Percentiles rank a stretch among this genome's conserved stretches.
Evolutionary conservation across 2,113 vertebrate species (phyloP).

Genomic region (Oryzias woworae): DNA sequence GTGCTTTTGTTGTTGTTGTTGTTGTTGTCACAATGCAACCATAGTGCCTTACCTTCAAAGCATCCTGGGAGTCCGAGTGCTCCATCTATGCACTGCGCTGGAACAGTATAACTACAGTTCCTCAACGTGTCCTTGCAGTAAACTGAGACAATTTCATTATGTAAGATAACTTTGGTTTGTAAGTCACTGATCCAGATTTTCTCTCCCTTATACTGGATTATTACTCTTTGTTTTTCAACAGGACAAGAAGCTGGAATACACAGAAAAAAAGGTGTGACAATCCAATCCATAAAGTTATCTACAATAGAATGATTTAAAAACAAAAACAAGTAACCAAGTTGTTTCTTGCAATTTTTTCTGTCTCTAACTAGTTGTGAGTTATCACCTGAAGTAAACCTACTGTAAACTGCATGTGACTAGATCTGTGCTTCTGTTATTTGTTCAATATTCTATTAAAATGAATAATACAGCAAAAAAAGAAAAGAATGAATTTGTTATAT

Average conservation of each 20-base stretch:
- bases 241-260: conserved; percentile 50
- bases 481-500: too few species aligned
- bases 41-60: conserved; percentile 52
- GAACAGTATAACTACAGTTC: conserved; percentile 52
- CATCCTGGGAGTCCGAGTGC: conserved; percentile 58
- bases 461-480: too few species aligned
- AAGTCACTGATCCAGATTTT: conserved; percentile 54
- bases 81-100: conserved; percentile 58
- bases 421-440: too few species aligned
- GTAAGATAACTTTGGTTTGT: conserved; percentile 23
- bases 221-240: conserved; percentile 33
- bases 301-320: too few species aligned
- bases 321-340: too few species aligned
- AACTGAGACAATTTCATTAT: conserved; percentile 53
- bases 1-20: background rate
- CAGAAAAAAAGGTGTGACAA: background rate
- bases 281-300: background rate
- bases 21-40: background rate
- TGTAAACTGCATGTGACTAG: too few species aligned
- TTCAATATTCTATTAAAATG: too few species aligned
- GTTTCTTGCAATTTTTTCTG: too few species aligned
- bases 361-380: too few species aligned
- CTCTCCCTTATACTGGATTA: conserved; percentile 51
- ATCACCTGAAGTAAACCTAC: too few species aligned
- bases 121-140: conserved; percentile 54